Evolutionary conservation across 2,888 invertebrate species (phyloP).

Genomic region (Melipona bicolor): DNA sequence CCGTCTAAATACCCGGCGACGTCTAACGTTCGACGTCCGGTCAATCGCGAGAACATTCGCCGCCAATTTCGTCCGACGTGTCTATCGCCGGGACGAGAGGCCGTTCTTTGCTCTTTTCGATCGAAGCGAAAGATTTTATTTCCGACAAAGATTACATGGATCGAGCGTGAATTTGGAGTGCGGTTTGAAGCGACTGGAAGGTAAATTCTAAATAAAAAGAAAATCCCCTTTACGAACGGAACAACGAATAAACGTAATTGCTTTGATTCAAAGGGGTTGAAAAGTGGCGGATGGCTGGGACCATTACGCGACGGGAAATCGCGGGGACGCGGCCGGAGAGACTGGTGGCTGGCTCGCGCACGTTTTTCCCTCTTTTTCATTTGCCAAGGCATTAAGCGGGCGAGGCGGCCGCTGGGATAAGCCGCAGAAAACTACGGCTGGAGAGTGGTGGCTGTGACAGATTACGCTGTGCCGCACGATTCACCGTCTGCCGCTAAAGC

Average conservation of each 20-base stretch:
- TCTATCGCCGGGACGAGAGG: not conserved
- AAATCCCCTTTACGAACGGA: too few species aligned
- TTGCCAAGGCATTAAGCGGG: constrained; percentile 61
- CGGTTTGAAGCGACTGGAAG: too few species aligned
- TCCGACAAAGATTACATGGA: too few species aligned
- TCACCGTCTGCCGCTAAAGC: constrained; percentile 69
- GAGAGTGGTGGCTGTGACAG: constrained; percentile 71
- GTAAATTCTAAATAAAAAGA: not conserved
- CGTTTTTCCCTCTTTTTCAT: constrained; percentile 58
- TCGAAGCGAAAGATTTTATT: too few species aligned
- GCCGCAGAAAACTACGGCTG: constrained; percentile 71
- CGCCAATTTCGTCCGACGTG: constrained; percentile 49
- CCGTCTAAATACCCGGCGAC: constrained; percentile 18
- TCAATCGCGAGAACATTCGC: constrained; percentile 14
- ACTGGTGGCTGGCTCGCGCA: not conserved
- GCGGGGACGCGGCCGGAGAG: constrained; percentile 10
- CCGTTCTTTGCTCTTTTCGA: too few species aligned
- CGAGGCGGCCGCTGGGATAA: constrained; percentile 64
- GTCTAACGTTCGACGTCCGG: not conserved
- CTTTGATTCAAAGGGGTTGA: constrained; percentile 4
- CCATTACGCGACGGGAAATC: constrained; percentile 54
- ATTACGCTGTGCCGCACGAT: constrained; percentile 67
- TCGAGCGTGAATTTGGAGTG: too few species aligned
- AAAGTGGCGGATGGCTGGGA: constrained; percentile 21
- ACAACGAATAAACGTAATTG: not conserved